These are phyloP conservation scores for Halichoeres trimaculatus DNA, from an alignment of 2,113 vertebrate species.

Conservation along the genomic window DNA sequence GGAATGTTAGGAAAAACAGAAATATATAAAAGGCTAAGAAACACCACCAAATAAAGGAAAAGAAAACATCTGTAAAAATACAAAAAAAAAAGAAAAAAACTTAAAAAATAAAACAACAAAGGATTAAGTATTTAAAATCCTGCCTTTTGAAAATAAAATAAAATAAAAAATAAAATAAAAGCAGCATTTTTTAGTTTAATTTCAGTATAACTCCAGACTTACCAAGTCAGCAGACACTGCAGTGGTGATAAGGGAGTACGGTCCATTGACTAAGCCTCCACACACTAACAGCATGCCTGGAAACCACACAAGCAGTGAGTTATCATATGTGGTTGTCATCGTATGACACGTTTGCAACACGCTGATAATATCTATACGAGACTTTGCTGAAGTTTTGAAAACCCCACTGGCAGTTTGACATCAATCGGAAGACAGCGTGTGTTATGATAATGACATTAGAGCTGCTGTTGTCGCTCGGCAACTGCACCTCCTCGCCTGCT, in stretches of 20 bases:
- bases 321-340: neutral
- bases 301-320: neutral
- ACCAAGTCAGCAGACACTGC: conserved; percentile 97
- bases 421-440: neutral
- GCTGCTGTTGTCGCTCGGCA: neutral
- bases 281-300: conserved; percentile 92
- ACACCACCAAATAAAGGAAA: no score
- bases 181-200: no score
- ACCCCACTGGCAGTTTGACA: neutral
- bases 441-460: neutral
- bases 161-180: no score
- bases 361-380: neutral
- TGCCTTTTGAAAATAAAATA: no score
- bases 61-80: no score
- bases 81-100: no score
- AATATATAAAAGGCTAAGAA: no score
- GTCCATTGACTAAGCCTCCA: conserved; percentile 92
- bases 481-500: neutral
- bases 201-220: no score
- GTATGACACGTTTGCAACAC: neutral
- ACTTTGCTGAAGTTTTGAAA: neutral
- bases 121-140: no score
- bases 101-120: no score
- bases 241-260: conserved; percentile 94
- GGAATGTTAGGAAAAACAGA: no score